Evolutionary conservation across 2,113 vertebrate genomes (phyloP).

Genomic region (Setophaga kirtlandii): DNA sequence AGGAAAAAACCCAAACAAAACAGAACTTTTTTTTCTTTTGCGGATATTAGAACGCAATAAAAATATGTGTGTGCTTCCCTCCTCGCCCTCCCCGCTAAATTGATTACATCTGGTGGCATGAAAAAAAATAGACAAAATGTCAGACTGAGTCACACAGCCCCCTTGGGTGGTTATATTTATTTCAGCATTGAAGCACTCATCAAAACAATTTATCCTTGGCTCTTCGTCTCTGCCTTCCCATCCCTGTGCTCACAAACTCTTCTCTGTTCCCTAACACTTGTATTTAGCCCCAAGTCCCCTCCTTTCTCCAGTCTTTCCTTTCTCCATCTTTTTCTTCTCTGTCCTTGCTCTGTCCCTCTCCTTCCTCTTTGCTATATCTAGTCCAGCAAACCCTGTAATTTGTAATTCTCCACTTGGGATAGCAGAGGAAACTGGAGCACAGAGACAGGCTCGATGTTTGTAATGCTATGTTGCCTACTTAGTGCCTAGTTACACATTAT

Average conservation of each 20-base stretch:
- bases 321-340: not conserved
- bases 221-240: constrained; percentile 34
- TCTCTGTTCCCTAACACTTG: not conserved
- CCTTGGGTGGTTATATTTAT: constrained; percentile 68
- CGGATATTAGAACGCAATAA: constrained; percentile 34
- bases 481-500: not conserved
- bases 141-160: constrained; percentile 67
- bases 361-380: not conserved
- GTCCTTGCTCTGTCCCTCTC: not conserved
- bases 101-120: constrained; percentile 64
- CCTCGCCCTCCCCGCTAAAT: constrained; percentile 15
- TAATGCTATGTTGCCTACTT: not conserved
- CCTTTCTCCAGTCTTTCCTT: not conserved
- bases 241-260: constrained; percentile 2
- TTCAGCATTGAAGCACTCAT: constrained; percentile 61
- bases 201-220: constrained; percentile 66
- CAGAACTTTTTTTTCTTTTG: not conserved
- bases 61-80: constrained; percentile 23
- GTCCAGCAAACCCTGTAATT: not conserved
- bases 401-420: not conserved
- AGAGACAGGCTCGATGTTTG: not conserved
- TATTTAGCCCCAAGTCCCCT: not conserved
- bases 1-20: not conserved
- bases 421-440: not conserved
- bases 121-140: constrained; percentile 63